A percentile compares a stretch with the other conserved stretches of the same genome.
Evolutionary conservation across 2,888 invertebrate genomes (phyloP).

Genomic region (Volucella inanis): DNA sequence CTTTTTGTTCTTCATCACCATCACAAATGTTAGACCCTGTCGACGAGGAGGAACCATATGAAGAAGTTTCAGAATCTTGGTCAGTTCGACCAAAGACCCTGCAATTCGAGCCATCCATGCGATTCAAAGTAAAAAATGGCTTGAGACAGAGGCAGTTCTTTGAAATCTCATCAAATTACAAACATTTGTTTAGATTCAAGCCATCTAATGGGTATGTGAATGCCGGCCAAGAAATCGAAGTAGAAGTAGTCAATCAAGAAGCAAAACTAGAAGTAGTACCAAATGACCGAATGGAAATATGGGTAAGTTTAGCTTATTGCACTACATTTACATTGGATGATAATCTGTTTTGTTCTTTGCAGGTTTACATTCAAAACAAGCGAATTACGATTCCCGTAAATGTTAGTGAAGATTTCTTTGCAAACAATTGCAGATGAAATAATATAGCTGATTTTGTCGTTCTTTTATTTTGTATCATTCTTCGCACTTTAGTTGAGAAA

Average conservation of each 20-base stretch:
- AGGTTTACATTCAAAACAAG: conserved; percentile 80
- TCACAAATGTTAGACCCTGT: conserved; percentile 79
- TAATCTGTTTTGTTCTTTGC: conserved; percentile 37
- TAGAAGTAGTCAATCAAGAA: conserved; percentile 65
- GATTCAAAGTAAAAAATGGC: conserved; percentile 77
- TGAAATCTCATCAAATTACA: conserved; percentile 78
- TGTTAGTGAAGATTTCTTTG: conserved; percentile 67
- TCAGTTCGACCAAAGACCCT: conserved; percentile 78
- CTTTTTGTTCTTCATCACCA: conserved; percentile 79
- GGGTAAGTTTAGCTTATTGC: conserved; percentile 72
- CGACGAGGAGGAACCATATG: conserved; percentile 77
- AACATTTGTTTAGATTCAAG: conserved; percentile 78
- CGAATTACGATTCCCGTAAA: conserved; percentile 80
- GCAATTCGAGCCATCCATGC: conserved; percentile 75
- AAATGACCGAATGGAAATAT: conserved; percentile 76
- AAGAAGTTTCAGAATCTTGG: conserved; percentile 76
- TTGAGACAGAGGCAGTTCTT: conserved; percentile 79
- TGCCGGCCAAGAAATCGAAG: conserved; percentile 77
- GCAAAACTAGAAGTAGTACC: conserved; percentile 66
- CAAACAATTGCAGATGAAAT: conserved; percentile 60
- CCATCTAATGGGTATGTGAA: conserved; percentile 79
- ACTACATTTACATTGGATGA: too few species aligned
- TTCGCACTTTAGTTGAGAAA: conserved; percentile 20
- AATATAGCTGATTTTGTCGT: neutral
- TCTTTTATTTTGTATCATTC: conserved; percentile 18